Evolutionary conservation across 1,140 invertebrate species (phyloP).

Genomic region (Lysiphlebus fabarum): DNA sequence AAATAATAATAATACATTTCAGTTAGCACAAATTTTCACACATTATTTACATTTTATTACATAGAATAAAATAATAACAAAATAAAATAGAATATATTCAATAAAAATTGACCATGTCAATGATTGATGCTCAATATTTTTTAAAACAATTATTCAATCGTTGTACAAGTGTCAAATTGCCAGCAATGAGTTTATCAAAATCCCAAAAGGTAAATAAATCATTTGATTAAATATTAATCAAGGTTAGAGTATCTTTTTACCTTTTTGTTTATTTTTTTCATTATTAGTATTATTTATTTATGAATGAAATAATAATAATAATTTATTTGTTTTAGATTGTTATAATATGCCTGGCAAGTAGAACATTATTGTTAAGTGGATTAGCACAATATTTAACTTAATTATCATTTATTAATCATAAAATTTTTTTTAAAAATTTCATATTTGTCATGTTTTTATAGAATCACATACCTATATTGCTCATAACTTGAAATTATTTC

Average conservation of each 20-base stretch:
- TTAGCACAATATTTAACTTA: conserved; percentile 52
- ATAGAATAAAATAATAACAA: neutral
- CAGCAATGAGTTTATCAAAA: conserved; percentile 42
- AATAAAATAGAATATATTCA: neutral
- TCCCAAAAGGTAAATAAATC: conserved; percentile 47
- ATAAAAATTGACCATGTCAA: conserved; percentile 36
- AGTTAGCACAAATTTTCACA: too few relatives aligned
- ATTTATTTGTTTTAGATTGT: conserved; percentile 42
- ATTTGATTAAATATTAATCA: neutral
- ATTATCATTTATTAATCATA: too few relatives aligned
- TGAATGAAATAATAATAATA: conserved; percentile 23
- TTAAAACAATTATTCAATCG: conserved; percentile 38
- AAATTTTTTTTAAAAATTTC: too few relatives aligned
- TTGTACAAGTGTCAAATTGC: conserved; percentile 36
- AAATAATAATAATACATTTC: too few relatives aligned
- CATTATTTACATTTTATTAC: too few relatives aligned
- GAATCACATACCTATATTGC: too few relatives aligned
- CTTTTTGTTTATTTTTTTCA: too few relatives aligned
- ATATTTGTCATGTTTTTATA: too few relatives aligned
- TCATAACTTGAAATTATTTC: too few relatives aligned
- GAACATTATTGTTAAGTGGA: conserved; percentile 47
- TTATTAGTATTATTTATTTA: conserved; percentile 1
- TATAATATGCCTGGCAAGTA: conserved; percentile 48
- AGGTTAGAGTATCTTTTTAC: too few relatives aligned
- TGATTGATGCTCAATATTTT: conserved; percentile 37